These are phyloP conservation scores for Molossus alvarezi DNA, from an alignment of 2,797 vertebrate species.

Conservation along the genomic window DNA sequence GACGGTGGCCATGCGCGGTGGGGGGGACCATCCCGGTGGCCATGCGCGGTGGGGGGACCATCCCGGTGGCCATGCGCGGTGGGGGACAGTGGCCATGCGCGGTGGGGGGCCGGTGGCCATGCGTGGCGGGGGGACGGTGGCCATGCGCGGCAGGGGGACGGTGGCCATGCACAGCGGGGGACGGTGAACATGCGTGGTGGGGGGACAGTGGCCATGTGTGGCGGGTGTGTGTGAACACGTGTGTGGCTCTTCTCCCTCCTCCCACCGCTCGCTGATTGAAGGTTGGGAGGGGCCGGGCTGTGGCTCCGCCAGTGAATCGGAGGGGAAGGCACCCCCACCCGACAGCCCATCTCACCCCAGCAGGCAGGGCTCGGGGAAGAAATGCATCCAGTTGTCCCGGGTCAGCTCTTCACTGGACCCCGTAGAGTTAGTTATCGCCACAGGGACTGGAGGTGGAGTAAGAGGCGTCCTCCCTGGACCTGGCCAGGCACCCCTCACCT, in stretches of 20 bases:
- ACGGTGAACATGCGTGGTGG: too few relatives aligned
- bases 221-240: rapidly evolving
- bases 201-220: rapidly evolving
- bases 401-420: rapidly evolving
- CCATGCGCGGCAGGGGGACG: too few relatives aligned
- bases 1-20: too few relatives aligned
- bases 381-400: rapidly evolving
- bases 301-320: not conserved
- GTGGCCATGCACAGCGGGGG: too few relatives aligned
- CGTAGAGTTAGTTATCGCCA: not conserved
- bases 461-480: not conserved
- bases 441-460: not conserved
- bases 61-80: too few relatives aligned
- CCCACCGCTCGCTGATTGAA: rapidly evolving
- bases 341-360: too few relatives aligned
- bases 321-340: not conserved
- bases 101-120: too few relatives aligned
- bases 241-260: not conserved
- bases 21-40: too few relatives aligned
- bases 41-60: too few relatives aligned
- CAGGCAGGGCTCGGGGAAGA: rapidly evolving
- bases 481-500: too few relatives aligned
- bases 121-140: too few relatives aligned
- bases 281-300: not conserved
- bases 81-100: too few relatives aligned